Evolutionary conservation across 2,797 vertebrate genomes (phyloP).

Genomic region (Geranospiza caerulescens): DNA sequence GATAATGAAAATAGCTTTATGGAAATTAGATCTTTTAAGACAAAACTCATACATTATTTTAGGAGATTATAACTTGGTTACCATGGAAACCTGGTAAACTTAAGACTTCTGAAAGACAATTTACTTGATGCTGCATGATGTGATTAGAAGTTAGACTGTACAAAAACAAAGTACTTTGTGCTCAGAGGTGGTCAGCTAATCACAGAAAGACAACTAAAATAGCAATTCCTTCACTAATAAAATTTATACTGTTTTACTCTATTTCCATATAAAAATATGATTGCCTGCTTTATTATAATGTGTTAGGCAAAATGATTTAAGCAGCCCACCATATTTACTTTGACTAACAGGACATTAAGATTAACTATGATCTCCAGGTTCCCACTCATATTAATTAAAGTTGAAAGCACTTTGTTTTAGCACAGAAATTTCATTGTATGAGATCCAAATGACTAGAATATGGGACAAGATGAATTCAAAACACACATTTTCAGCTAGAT

Average conservation of each 20-base stretch:
- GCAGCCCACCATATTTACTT: not conserved
- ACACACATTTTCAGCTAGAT: not conserved
- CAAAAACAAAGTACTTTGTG: not conserved
- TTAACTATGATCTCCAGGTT: not conserved
- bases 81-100: not conserved
- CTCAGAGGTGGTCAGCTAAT: not conserved
- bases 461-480: not conserved
- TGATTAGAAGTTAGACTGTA: not conserved
- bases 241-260: not conserved
- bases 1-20: not conserved
- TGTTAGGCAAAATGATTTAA: not conserved
- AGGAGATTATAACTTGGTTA: not conserved
- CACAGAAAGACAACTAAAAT: not conserved
- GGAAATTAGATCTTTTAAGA: not conserved
- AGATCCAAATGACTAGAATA: not conserved
- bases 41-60: not conserved
- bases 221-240: not conserved
- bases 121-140: not conserved
- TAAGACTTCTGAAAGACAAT: not conserved
- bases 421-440: not conserved
- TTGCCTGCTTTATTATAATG: not conserved
- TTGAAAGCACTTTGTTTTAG: not conserved
- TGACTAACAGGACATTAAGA: not conserved
- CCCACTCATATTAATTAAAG: accelerated
- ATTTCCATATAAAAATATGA: not conserved